These are phyloP conservation scores for Hypotaenidia okinawae DNA, from an alignment of 2,797 vertebrate genomes.

Conservation along the genomic window DNA sequence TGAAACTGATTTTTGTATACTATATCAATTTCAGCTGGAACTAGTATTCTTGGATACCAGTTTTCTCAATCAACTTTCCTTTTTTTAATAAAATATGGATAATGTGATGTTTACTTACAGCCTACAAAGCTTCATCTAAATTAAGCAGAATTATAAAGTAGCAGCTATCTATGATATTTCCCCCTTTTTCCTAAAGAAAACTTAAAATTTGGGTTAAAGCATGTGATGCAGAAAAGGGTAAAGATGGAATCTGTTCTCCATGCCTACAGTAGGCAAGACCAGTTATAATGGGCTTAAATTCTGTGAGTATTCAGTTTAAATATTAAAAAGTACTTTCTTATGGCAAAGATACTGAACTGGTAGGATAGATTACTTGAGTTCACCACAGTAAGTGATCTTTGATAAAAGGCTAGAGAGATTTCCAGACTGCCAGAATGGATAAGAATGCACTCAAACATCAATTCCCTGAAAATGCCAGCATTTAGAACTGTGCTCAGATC, in stretches of 20 bases:
- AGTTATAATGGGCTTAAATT: neutral
- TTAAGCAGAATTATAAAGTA: neutral
- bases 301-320: neutral
- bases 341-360: neutral
- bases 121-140: neutral
- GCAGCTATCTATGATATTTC: neutral
- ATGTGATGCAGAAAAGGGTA: neutral
- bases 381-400: accelerated
- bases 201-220: neutral
- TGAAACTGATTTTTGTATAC: neutral
- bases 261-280: neutral
- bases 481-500: neutral
- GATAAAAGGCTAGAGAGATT: neutral
- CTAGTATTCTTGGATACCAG: neutral
- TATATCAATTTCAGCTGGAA: neutral
- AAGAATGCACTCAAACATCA: neutral
- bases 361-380: neutral
- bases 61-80: neutral
- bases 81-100: neutral
- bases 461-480: neutral
- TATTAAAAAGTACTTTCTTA: neutral
- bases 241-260: neutral
- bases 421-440: neutral
- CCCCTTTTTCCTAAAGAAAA: neutral
- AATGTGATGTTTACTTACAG: neutral